These are phyloP conservation scores for Indicator indicator DNA, from an alignment of 2,113 vertebrate species.

Conservation along the genomic window DNA sequence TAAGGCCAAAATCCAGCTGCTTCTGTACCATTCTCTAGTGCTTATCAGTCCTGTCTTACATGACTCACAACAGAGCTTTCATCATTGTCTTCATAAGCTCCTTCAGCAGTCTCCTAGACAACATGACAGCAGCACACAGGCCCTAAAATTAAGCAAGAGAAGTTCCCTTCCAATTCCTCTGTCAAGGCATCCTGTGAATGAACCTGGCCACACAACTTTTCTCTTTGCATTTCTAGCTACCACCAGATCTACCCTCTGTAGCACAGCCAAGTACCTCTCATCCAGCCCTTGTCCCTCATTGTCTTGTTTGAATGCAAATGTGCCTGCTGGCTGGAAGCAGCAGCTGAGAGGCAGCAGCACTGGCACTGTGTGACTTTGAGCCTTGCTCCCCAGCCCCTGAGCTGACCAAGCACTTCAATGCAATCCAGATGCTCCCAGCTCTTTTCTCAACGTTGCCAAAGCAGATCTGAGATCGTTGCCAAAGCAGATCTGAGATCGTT, in stretches of 20 bases:
- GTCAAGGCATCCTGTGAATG: not conserved
- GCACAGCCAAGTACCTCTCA: not conserved
- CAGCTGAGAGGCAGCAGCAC: not conserved
- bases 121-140: not conserved
- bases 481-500: not conserved
- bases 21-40: not conserved
- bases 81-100: not conserved
- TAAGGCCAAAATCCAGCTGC: not conserved
- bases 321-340: not conserved
- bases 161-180: not conserved
- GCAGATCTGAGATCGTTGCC: not conserved
- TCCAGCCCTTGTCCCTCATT: not conserved
- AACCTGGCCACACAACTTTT: not conserved
- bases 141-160: conserved; percentile 2
- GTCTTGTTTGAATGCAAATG: not conserved
- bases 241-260: not conserved
- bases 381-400: not conserved
- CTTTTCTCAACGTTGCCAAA: not conserved
- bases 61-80: not conserved
- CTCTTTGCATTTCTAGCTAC: not conserved
- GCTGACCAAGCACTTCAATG: not conserved
- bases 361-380: not conserved
- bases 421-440: not conserved
- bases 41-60: not conserved
- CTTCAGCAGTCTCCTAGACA: conserved; percentile 8